A percentile compares a stretch with the other conserved stretches of the same genome.
Conservation (phyloP, 2,888 invertebrate species). For the Cheilosia vernalis region DNA sequence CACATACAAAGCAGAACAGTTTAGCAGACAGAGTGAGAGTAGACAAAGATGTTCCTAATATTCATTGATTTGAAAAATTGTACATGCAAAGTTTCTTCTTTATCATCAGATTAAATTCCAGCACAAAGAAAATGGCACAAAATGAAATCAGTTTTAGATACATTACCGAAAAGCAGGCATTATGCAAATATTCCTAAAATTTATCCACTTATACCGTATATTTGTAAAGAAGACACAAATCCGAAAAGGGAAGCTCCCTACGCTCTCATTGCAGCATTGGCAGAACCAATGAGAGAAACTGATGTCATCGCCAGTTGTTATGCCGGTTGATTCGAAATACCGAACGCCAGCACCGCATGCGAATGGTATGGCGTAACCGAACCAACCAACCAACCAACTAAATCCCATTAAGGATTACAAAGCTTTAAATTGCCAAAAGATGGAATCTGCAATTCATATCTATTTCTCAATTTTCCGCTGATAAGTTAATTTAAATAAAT, state of each 20-base stretch:
- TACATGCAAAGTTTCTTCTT: conserved; percentile 46
- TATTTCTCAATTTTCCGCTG: conserved; percentile 74
- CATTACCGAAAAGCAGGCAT: conserved; percentile 61
- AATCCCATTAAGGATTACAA: conserved; percentile 75
- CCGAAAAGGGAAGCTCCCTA: conserved; percentile 20
- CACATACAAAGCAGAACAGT: background rate
- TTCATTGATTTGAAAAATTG: conserved; percentile 60
- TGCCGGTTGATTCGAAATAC: conserved; percentile 48
- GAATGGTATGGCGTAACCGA: background rate
- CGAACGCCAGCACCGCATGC: background rate
- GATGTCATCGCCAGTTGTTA: conserved; percentile 65
- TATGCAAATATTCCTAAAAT: conserved; percentile 64
- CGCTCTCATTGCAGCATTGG: background rate
- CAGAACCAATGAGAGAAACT: conserved; percentile 53
- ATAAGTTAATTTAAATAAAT: conserved; percentile 75
- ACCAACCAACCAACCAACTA: conserved; percentile 43
- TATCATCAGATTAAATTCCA: conserved; percentile 55
- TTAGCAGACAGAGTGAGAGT: background rate
- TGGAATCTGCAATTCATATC: conserved; percentile 75
- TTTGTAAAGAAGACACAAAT: conserved; percentile 22
- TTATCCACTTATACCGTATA: conserved; percentile 44
- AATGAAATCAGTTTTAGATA: conserved; percentile 61
- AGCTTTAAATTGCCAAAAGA: conserved; percentile 75
- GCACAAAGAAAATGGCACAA: background rate
- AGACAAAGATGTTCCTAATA: conserved; percentile 21